Percentiles rank a stretch among this genome's conserved stretches.
Evolutionary conservation across 2,797 vertebrate genomes (phyloP).

Genomic region (Lycodopsis pacificus): DNA sequence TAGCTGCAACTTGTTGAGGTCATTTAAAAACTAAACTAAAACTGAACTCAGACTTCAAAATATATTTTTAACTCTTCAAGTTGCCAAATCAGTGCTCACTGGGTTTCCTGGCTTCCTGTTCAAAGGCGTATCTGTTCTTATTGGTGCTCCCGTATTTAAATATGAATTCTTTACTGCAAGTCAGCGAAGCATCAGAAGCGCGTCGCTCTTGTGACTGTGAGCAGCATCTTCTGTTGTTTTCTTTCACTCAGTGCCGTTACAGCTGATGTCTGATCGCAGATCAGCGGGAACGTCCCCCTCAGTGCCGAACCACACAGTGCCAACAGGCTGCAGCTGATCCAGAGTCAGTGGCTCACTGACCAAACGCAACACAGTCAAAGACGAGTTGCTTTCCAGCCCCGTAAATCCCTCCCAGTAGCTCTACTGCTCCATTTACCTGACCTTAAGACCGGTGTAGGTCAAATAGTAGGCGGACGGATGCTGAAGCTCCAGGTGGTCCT

Average conservation of each 20-base stretch:
- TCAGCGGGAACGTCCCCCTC: constrained; percentile 59
- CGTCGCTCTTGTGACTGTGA: neutral
- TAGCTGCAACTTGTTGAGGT: neutral
- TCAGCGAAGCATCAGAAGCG: neutral
- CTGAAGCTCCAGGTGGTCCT: too few species aligned
- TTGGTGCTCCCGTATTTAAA: constrained; percentile 38
- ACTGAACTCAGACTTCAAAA: neutral
- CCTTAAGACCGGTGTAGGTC: too few species aligned
- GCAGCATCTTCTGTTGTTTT: constrained; percentile 15
- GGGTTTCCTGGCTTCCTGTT: constrained; percentile 35
- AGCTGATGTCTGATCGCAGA: constrained; percentile 62
- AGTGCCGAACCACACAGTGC: constrained; percentile 75
- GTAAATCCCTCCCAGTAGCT: too few species aligned
- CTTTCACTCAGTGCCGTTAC: constrained; percentile 71
- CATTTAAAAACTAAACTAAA: neutral
- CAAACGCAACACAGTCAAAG: too few species aligned
- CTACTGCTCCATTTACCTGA: too few species aligned
- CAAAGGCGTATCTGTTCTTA: neutral
- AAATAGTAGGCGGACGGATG: too few species aligned
- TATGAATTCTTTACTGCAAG: neutral
- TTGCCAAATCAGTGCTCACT: constrained; percentile 22
- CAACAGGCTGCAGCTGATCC: constrained; percentile 63
- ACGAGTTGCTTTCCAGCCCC: too few species aligned
- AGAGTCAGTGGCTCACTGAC: constrained; percentile 40
- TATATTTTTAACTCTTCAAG: constrained; percentile 10